Conservation (phyloP, 2,113 vertebrate genomes). For the Corvus hawaiiensis region DNA sequence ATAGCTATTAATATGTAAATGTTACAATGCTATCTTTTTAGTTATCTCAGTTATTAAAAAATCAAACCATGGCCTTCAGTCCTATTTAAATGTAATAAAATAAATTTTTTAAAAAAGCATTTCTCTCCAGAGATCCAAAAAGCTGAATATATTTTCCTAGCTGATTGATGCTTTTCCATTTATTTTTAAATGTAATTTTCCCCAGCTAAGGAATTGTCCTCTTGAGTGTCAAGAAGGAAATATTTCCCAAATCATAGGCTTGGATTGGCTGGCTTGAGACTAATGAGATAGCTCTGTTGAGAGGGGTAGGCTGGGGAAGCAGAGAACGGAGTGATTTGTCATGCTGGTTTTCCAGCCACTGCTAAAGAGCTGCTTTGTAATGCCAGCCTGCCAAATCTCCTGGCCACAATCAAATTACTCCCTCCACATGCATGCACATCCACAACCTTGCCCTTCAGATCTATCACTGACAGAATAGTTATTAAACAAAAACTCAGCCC, state of each 20-base stretch:
- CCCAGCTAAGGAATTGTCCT: conserved; percentile 71
- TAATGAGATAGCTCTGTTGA: conserved; percentile 69
- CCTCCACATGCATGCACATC: neutral
- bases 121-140: conserved; percentile 62
- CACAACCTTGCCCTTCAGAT: conserved; percentile 66
- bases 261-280: conserved; percentile 64
- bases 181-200: conserved; percentile 78
- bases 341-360: conserved; percentile 40
- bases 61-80: conserved; percentile 48
- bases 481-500: conserved; percentile 79
- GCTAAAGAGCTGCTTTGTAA: conserved; percentile 71
- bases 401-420: conserved; percentile 64
- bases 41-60: conserved; percentile 23
- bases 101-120: neutral
- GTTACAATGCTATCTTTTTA: conserved; percentile 13
- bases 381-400: conserved; percentile 58
- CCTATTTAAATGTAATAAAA: conserved; percentile 72
- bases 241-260: conserved; percentile 69
- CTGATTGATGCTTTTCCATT: conserved; percentile 80
- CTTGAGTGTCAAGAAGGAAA: conserved; percentile 74
- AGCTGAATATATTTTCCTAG: conserved; percentile 68
- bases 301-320: neutral
- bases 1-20: conserved; percentile 49
- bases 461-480: conserved; percentile 77
- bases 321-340: conserved; percentile 64